phyloP scores from a whole-genome alignment of 2,888 invertebrate species.

The Lissocephala sabroskyi region DNA sequence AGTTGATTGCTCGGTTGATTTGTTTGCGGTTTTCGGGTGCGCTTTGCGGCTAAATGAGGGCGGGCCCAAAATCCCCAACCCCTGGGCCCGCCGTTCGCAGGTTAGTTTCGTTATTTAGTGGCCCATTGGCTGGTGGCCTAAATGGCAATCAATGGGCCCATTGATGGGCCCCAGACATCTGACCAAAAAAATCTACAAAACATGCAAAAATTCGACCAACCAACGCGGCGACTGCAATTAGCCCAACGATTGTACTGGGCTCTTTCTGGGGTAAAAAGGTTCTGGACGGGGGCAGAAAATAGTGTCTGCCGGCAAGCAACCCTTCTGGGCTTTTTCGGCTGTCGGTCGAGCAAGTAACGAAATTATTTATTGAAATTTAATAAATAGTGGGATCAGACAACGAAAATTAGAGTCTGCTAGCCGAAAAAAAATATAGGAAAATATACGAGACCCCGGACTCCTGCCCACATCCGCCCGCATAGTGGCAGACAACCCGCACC shows the following conservation, averaged over 20 bases:
- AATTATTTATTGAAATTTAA: slow-evolving; percentile 71
- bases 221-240: slow-evolving; percentile 17
- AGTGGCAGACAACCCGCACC: neutral
- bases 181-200: neutral
- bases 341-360: too few species aligned
- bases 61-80: slow-evolving; percentile 3
- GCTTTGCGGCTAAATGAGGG: slow-evolving; percentile 22
- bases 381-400: slow-evolving; percentile 71
- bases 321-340: slow-evolving; percentile 4
- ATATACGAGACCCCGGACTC: neutral
- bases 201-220: slow-evolving; percentile 1
- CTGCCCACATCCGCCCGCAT: neutral
- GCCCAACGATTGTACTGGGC: slow-evolving; percentile 5
- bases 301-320: too few species aligned
- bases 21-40: slow-evolving; percentile 60
- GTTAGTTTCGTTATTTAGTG: slow-evolving; percentile 1
- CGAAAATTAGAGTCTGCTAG: slow-evolving; percentile 61
- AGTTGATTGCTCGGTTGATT: slow-evolving; percentile 65
- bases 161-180: slow-evolving; percentile 33
- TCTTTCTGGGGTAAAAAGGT: neutral
- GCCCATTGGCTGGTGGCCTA: slow-evolving; percentile 14
- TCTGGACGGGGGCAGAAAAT: too few species aligned
- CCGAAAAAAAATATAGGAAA: slow-evolving; percentile 33
- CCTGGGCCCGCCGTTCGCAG: neutral
- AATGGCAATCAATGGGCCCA: slow-evolving; percentile 59